Evolutionary conservation across 2,888 invertebrate species (phyloP).

Genomic region (Caenorhabditis afra): DNA sequence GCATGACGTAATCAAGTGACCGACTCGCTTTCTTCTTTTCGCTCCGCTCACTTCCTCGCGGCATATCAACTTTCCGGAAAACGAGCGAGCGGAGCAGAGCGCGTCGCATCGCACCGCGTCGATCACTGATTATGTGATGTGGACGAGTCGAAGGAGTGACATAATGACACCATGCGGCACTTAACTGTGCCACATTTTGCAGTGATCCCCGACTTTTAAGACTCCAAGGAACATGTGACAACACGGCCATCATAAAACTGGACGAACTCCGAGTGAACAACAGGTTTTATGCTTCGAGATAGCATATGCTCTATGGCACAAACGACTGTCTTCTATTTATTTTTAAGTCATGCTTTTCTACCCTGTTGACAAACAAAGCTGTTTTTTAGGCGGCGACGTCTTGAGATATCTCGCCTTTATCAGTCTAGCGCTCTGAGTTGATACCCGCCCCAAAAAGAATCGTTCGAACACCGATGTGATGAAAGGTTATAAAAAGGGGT

Average conservation of each 20-base stretch:
- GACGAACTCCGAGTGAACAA: conserved; percentile 9
- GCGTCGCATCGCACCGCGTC: conserved; percentile 1
- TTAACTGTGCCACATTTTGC: background rate
- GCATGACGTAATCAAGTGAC: conserved; percentile 37
- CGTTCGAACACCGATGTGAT: conserved; percentile 3
- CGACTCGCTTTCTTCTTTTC: conserved; percentile 12
- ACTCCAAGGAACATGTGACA: background rate
- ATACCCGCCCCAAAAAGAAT: conserved; percentile 3
- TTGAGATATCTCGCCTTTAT: conserved; percentile 16
- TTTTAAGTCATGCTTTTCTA: conserved; percentile 22
- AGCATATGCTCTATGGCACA: conserved; percentile 15
- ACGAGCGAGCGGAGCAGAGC: conserved; percentile 22
- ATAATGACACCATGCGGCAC: conserved; percentile 1
- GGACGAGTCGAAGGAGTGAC: conserved; percentile 19
- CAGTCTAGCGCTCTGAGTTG: conserved; percentile 12
- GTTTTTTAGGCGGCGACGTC: conserved; percentile 15
- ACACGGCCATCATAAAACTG: conserved; percentile 5
- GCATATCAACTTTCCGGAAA: conserved; percentile 23
- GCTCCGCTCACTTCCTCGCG: conserved; percentile 2
- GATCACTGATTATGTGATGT: conserved; percentile 43
- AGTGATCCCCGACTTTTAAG: background rate
- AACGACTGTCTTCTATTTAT: conserved; percentile 27
- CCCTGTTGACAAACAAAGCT: conserved; percentile 44
- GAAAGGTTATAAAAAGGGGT: conserved; percentile 19
- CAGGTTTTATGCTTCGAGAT: conserved; percentile 7